A percentile compares a stretch with the other conserved stretches of the same genome.
These are phyloP conservation scores for Phalacrocorax aristotelis DNA, from an alignment of 2,113 vertebrate species.

Conservation along the genomic window DNA sequence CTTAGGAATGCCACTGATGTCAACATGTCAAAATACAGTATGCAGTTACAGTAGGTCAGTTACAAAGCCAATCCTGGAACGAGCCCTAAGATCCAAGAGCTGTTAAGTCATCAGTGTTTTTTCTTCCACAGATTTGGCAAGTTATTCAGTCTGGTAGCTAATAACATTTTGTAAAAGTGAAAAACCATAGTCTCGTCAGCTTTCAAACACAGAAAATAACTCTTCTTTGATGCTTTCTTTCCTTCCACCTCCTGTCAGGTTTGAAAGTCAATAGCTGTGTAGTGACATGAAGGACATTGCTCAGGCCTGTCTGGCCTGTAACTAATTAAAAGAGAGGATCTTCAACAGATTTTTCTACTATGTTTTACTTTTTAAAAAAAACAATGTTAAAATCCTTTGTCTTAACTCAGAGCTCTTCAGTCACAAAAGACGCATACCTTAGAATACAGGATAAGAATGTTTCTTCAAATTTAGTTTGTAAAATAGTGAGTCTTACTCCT, in stretches of 20 bases:
- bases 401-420: not conserved
- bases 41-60: not conserved
- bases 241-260: not conserved
- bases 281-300: not conserved
- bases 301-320: not conserved
- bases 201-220: not conserved
- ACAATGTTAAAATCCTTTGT: not conserved
- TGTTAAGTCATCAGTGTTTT: not conserved
- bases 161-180: not conserved
- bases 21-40: not conserved
- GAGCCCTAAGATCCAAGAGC: not conserved
- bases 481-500: not conserved
- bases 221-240: not conserved
- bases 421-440: not conserved
- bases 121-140: not conserved
- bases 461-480: not conserved
- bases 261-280: not conserved
- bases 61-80: not conserved
- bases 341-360: not conserved
- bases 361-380: not conserved
- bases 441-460: not conserved
- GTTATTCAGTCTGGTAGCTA: not conserved
- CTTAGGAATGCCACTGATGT: not conserved
- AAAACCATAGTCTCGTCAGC: not conserved
- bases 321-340: not conserved